Conservation (phyloP, 2,888 invertebrate species). For the Orthosia gracilis region DNA sequence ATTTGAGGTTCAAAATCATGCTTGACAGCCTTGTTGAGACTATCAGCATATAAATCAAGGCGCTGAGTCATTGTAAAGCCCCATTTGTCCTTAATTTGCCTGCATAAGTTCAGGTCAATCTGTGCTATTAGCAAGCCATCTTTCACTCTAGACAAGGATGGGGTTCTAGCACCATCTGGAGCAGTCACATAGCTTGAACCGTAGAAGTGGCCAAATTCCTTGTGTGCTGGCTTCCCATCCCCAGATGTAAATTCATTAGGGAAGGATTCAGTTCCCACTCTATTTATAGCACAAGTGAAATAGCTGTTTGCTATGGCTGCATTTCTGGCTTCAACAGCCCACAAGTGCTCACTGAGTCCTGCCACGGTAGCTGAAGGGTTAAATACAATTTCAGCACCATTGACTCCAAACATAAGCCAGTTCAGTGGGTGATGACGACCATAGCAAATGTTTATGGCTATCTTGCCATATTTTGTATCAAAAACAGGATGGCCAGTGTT, state of each 20-base stretch:
- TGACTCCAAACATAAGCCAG: slow-evolving; percentile 99
- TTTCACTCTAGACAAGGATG: slow-evolving; percentile 94
- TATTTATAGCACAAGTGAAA: slow-evolving; percentile 97
- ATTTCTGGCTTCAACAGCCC: slow-evolving; percentile 98
- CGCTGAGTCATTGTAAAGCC: slow-evolving; percentile 99
- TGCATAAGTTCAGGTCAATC: slow-evolving; percentile 98
- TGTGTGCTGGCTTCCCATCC: slow-evolving; percentile 95
- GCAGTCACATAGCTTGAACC: slow-evolving; percentile 98
- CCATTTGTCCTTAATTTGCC: slow-evolving; percentile 99
- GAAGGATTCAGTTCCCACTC: slow-evolving; percentile 97
- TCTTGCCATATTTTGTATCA: slow-evolving; percentile 95
- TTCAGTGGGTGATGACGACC: slow-evolving; percentile 99
- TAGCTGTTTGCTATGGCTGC: slow-evolving; percentile 99
- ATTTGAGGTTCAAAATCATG: slow-evolving; percentile 82
- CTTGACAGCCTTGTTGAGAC: slow-evolving; percentile 88
- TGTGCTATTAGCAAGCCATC: slow-evolving; percentile 98
- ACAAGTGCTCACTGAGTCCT: slow-evolving; percentile 96
- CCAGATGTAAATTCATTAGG: slow-evolving; percentile 91
- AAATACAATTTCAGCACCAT: slow-evolving; percentile 99
- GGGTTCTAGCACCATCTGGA: slow-evolving; percentile 98
- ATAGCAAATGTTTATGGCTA: slow-evolving; percentile 99
- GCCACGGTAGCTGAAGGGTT: slow-evolving; percentile 99
- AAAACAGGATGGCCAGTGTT: slow-evolving; percentile 99
- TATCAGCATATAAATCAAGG: slow-evolving; percentile 96
- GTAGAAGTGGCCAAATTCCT: slow-evolving; percentile 99